phyloP scores from a whole-genome alignment of 1,140 invertebrate genomes.

The Drosophila tristis region DNA sequence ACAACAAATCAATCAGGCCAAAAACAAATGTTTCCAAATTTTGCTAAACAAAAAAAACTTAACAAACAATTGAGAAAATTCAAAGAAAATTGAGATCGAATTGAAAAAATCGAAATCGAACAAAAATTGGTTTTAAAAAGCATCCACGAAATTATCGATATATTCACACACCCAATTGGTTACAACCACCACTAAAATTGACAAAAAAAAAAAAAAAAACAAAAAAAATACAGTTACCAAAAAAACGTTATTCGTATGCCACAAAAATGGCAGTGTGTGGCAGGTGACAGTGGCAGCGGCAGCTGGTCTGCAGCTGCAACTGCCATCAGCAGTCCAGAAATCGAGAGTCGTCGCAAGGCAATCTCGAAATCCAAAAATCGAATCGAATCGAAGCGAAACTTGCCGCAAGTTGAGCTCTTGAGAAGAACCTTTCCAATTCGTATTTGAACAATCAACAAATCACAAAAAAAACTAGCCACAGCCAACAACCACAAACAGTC shows the following conservation, averaged over 20 bases:
- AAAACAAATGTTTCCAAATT: constrained; percentile 83
- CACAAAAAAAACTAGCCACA: constrained; percentile 32
- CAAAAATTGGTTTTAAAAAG: constrained; percentile 55
- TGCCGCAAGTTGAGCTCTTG: constrained; percentile 13
- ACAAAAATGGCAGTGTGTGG: no score
- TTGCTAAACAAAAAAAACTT: constrained; percentile 56
- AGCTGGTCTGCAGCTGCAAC: constrained; percentile 17
- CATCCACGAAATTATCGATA: constrained; percentile 47
- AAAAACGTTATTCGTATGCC: background rate
- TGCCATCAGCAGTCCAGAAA: constrained; percentile 5
- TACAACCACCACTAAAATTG: constrained; percentile 1
- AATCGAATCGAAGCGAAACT: constrained; percentile 3
- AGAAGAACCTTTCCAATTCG: constrained; percentile 40
- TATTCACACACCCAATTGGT: constrained; percentile 25
- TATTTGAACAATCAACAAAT: constrained; percentile 39
- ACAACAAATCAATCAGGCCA: constrained; percentile 84
- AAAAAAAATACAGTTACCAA: constrained; percentile 19
- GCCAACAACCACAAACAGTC: constrained; percentile 42
- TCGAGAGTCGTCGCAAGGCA: no score
- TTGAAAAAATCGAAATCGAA: constrained; percentile 15
- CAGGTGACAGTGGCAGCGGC: constrained; percentile 14
- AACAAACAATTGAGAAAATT: constrained; percentile 24
- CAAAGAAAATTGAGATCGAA: no score
- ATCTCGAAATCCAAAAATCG: background rate
- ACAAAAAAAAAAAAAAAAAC: background rate